phyloP scores from a whole-genome alignment of 1,140 invertebrate species.

The Chironomus tepperi region DNA sequence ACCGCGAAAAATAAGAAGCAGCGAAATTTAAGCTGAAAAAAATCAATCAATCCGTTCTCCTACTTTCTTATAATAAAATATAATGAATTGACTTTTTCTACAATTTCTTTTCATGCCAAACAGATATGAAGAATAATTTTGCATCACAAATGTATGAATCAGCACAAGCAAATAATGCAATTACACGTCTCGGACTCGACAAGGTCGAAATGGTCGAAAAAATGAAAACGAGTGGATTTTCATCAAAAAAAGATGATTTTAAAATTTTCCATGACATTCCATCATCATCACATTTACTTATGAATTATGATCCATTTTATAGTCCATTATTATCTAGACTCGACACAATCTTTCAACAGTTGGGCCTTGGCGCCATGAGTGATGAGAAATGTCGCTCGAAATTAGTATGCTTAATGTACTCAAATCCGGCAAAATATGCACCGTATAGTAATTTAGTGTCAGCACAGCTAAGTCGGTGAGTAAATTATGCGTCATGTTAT shows the following conservation, averaged over 20 bases:
- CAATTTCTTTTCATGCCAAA: not conserved
- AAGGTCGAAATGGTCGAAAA: conserved; percentile 23
- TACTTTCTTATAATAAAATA: conserved; percentile 23
- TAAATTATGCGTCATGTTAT: conserved; percentile 24
- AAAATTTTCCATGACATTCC: conserved; percentile 78
- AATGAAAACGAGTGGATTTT: conserved; percentile 17
- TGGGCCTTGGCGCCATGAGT: conserved; percentile 46
- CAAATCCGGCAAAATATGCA: conserved; percentile 72
- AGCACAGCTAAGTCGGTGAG: conserved; percentile 71
- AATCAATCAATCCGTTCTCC: too few relatives aligned
- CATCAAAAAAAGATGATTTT: conserved; percentile 39
- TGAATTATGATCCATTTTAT: conserved; percentile 80
- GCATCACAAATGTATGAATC: conserved; percentile 34
- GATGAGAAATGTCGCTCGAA: conserved; percentile 67
- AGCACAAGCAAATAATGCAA: conserved; percentile 31
- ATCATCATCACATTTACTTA: conserved; percentile 65
- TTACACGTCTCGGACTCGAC: conserved; percentile 29
- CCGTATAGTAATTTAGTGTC: conserved; percentile 81
- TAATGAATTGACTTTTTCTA: conserved; percentile 4
- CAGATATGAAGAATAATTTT: conserved; percentile 35
- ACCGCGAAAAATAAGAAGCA: too few relatives aligned
- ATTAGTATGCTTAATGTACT: conserved; percentile 76
- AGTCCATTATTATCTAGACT: conserved; percentile 69
- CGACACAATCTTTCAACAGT: conserved; percentile 70
- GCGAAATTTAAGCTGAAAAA: too few relatives aligned